Base-by-base conservation (phyloP, 2,888 invertebrate genomes). In the Chromoteleia sp. region DNA sequence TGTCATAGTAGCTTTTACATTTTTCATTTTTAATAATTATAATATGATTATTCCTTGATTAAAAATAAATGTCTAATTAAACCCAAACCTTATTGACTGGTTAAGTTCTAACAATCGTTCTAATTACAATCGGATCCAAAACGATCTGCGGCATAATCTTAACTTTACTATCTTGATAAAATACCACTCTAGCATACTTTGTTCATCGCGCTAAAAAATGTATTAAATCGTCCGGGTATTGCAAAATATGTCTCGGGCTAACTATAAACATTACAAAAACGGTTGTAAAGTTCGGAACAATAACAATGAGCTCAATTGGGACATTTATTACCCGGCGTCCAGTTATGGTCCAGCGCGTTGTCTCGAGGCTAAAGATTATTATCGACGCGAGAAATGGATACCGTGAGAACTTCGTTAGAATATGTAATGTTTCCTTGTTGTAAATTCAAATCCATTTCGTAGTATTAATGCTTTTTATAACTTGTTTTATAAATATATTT, bases 281-380 rank as follows among this genome's bases (percentile, higher is more conserved):
- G 10, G 29, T 45, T 50, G 7, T 71, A 36, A 73, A 73, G 58
- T 56, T 65, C 2, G 19, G 14, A 58, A 65, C 56, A 65, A 74
- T 65, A 56, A 56, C 39, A 74, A 25, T 36, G 25, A 56, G 15
- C 43, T 17, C 19, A 41, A 36, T 30, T 68, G 36, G 61, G 58
- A 54, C 50, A 77, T 77, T 70, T 63, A 68, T 19, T 50, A 48
- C 48, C 56, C 19, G 39, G 29, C 14, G 41, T 15, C n/a, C 50
- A 30, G 73, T 67, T 59, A 73, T 67, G 79, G 61, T 79, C 74
- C 73, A 61, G 61, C 30, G 61, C 61, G 65, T 68, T 59, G 74
- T 74, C 74, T 54, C 74, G 65, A 41, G 56, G 56, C 63, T 63
- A 41, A 71, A 73, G 74, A 67, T 79, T 68, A 68, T 67, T 61